Base-by-base conservation (phyloP, 2,113 vertebrate genomes). In the Pitta sordida region DNA sequence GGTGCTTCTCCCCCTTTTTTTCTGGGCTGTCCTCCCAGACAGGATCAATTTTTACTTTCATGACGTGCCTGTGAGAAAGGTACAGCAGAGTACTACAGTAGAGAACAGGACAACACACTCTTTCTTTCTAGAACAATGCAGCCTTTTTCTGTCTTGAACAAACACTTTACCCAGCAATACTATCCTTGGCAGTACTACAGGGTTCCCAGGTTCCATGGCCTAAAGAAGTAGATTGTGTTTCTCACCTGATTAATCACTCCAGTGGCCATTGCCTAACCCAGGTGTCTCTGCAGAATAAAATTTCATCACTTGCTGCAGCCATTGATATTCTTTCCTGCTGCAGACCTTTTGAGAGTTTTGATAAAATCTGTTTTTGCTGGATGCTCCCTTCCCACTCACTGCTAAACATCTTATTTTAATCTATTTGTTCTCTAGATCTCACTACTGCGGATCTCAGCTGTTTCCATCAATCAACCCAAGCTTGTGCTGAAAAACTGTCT, bases 91-190 rank as follows among this genome's bases (percentile, higher is more conserved):
- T 52, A 55, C 19, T 82, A 23, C n/a, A 91, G 64, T 4, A 48
- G 48, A 78, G 69, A 18, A 11, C 48, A 56, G 44, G 52, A 91
- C 74, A 95, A 68, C 44, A 27, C 0, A 1, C 10, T 82, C 77
- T 92, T 95, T 95, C 77, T 96, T 89, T 89, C 77, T 64, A 63
- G 84, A 94, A 94, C 69, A 96, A 95, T 89, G 39, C 16, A 91
- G 78, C 77, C 74, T 91, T 95, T 91, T 91, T 92, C 74, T 91
- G 60, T 76, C 52, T 82, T 79, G 87, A 92, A 56, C 73, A 96
- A 96, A 91, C 90, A 84, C 22, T 92, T 92, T 26, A 76, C 65
- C 48, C 65, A 84, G 91, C 56, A 79, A 82, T 71, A 89, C 81
- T 94, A 87, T 68, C 56, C 62, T 87, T 91, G 87, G 91, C 81